These are phyloP conservation scores for Archocentrus centrarchus DNA, from an alignment of 2,113 vertebrate species.

Conservation along the genomic window DNA sequence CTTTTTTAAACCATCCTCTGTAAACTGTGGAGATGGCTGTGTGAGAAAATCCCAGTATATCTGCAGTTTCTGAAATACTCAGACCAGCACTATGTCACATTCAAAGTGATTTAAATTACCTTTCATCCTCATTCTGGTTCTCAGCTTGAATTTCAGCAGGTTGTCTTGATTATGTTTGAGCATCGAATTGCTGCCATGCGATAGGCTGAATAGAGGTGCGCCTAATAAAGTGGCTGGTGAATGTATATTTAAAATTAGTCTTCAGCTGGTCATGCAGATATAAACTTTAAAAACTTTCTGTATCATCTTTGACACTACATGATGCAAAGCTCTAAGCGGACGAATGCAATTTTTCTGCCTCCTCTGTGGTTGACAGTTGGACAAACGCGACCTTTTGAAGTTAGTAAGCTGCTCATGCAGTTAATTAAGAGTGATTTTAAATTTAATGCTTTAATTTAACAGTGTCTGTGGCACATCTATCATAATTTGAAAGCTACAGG, in stretches of 20 bases:
- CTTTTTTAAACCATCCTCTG: not conserved
- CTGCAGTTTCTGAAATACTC: not conserved
- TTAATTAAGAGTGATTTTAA: slow-evolving; percentile 65
- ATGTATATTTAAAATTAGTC: not conserved
- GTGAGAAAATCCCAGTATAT: not conserved
- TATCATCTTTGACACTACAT: not conserved
- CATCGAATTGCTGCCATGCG: too few relatives aligned
- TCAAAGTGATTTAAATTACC: not conserved
- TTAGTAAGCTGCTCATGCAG: slow-evolving; percentile 71
- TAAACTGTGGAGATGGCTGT: not conserved
- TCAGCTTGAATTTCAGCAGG: too few relatives aligned
- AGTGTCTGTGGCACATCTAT: slow-evolving; percentile 68
- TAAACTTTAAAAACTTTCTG: not conserved
- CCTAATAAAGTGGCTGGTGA: not conserved
- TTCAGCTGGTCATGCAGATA: not conserved
- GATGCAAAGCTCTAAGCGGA: slow-evolving; percentile 2
- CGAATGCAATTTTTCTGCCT: not conserved
- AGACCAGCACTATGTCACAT: not conserved
- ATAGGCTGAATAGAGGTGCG: too few relatives aligned
- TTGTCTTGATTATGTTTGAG: too few relatives aligned
- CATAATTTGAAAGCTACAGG: slow-evolving; percentile 62
- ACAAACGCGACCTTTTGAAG: slow-evolving; percentile 68
- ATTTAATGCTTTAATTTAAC: slow-evolving; percentile 69
- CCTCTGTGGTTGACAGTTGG: slow-evolving; percentile 39
- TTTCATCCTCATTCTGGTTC: too few relatives aligned